phyloP scores from a whole-genome alignment of 2,113 vertebrate species.

The Casuarius casuarius region DNA sequence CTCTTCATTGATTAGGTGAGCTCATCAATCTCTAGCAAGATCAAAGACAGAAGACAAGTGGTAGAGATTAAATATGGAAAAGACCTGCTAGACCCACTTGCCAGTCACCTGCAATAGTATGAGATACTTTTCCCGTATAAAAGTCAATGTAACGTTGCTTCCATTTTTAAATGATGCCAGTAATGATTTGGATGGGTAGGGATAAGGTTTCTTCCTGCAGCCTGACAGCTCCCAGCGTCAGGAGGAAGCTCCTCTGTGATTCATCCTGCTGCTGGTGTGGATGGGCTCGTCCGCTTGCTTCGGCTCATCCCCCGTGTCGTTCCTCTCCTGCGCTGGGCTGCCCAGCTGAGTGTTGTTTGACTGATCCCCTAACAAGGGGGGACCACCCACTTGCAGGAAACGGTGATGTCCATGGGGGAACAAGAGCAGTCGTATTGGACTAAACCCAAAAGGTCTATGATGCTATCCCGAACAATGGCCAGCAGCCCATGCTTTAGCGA shows the following conservation, averaged over 20 bases:
- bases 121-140: not conserved
- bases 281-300: not conserved
- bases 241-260: not conserved
- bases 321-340: not conserved
- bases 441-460: not conserved
- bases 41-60: conserved; percentile 44
- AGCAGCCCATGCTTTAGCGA: not conserved
- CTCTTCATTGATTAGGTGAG: conserved; percentile 64
- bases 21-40: conserved; percentile 31
- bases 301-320: not conserved
- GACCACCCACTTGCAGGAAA: not conserved
- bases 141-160: not conserved
- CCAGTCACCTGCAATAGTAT: not conserved
- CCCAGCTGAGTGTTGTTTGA: not conserved
- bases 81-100: conserved; percentile 13
- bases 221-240: not conserved
- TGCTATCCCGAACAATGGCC: not conserved
- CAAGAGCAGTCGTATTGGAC: not conserved
- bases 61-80: conserved; percentile 34
- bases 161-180: not conserved
- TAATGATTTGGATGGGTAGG: not conserved
- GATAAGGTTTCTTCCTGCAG: not conserved
- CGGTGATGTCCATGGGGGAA: not conserved
- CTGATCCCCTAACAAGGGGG: too few relatives aligned
- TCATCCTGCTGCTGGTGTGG: not conserved